Percentiles rank a stretch among this genome's conserved stretches.
Evolutionary conservation across 2,888 invertebrate species (phyloP).

Genomic region (Amaurobius ferox): DNA sequence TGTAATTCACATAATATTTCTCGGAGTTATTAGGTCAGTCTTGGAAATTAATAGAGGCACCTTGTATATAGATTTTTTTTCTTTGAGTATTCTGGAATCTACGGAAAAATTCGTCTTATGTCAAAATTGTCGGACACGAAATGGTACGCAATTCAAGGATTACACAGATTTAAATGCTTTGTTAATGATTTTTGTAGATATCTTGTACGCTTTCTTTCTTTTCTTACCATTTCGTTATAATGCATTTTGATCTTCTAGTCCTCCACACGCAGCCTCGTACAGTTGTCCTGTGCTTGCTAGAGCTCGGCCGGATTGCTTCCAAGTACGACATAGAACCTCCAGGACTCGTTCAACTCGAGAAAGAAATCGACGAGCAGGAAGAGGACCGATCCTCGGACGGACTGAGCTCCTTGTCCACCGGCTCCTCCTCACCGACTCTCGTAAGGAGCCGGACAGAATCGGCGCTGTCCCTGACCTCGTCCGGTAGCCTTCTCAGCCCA

Average conservation of each 20-base stretch:
- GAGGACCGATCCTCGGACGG: conserved; percentile 41
- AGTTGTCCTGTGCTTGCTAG: conserved; percentile 89
- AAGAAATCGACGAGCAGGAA: conserved; percentile 84
- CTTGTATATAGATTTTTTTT: too few relatives aligned
- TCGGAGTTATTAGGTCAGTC: too few relatives aligned
- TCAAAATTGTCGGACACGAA: too few relatives aligned
- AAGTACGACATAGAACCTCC: conserved; percentile 89
- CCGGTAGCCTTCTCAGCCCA: neutral
- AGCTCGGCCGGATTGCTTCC: conserved; percentile 87
- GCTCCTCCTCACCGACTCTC: conserved; percentile 38
- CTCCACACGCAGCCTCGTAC: conserved; percentile 89
- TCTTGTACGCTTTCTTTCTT: too few relatives aligned
- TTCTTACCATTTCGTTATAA: too few relatives aligned
- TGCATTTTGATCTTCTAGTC: conserved; percentile 83
- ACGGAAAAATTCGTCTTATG: too few relatives aligned
- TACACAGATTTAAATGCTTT: too few relatives aligned
- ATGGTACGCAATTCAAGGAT: too few relatives aligned
- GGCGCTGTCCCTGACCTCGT: conserved; percentile 35
- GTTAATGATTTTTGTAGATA: too few relatives aligned
- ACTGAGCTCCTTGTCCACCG: conserved; percentile 21
- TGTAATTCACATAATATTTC: too few relatives aligned
- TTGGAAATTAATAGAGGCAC: too few relatives aligned
- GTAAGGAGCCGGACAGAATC: conserved; percentile 66
- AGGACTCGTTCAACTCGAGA: conserved; percentile 87
- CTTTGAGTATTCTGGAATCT: too few relatives aligned